Base-by-base conservation (phyloP, 2,113 vertebrate genomes). In the Pseudolaguvia tuberculata region DNA sequence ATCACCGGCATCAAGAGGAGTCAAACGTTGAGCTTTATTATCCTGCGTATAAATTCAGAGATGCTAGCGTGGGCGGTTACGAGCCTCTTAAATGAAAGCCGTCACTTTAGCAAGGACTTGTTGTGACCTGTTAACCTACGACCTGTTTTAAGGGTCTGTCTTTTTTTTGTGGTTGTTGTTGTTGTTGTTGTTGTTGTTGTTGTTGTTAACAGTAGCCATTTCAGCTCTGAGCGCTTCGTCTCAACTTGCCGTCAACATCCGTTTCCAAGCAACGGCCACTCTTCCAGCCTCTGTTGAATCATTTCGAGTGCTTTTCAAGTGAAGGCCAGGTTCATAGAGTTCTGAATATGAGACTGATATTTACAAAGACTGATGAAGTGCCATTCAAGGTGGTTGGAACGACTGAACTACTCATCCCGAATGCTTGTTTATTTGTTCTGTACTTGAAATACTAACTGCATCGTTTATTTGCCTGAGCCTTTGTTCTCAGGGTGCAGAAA, bases 191-290 rank as follows among this genome's bases (percentile, higher is more conserved):
- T 35, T 35, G 6, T 35, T 4, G 6, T 35, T 35, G 3, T 35
- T 35, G 4, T 42, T 42, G 88, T 87, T 89, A 85, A 88, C 83
- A 78, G 76, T 62, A 61, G 69, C 57, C 82, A 86, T 79, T 88
- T 87, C 85, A 88, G 63, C 79, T 67, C 70, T 81, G 51, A 23
- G 70, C 63, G 47, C 35, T 21, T 78, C 72, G 67, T 21, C 74
- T 78, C 82, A 79, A 79, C 78, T 55, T 63, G 70, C 31, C 62
- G 21, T 18, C 53, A 69, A 74, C 35, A 5, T 69, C 1, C 42
- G 88, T 90, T 86, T 86, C 89, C 85, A 90, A 89, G 90, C 89
- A 91, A 90, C 73, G 73, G 79, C 45, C 51, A 56, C 77, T 74
- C 81, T 79, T 83, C 86, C 81, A 62, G 77, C 31, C 53, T 78